Evolutionary conservation across 2,113 vertebrate species (phyloP).

Genomic region (Nerophis ophidion): DNA sequence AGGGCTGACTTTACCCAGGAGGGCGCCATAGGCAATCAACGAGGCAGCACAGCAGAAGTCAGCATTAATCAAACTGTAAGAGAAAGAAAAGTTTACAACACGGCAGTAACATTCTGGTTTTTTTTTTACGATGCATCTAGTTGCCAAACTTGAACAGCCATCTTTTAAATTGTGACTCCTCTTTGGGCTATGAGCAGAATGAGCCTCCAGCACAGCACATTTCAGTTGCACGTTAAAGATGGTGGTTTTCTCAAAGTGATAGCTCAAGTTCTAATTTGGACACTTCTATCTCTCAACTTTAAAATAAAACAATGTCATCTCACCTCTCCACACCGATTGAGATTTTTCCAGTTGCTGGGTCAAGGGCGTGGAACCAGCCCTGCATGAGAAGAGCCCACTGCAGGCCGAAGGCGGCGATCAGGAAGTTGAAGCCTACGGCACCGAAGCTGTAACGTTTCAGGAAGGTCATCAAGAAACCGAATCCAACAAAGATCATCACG

Average conservation of each 20-base stretch:
- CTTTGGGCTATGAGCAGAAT: constrained; percentile 1
- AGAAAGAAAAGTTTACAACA: neutral
- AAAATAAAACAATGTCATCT: neutral
- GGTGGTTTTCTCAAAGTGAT: neutral
- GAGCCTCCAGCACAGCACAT: neutral
- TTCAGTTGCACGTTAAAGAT: neutral
- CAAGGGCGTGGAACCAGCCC: constrained; percentile 85
- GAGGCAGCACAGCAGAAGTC: constrained; percentile 91
- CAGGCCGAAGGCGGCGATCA: constrained; percentile 88
- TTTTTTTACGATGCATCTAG: neutral
- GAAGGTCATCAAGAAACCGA: constrained; percentile 97
- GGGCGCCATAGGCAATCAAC: constrained; percentile 89
- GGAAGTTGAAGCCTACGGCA: constrained; percentile 90
- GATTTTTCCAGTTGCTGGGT: constrained; percentile 69
- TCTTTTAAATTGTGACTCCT: neutral
- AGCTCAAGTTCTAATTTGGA: neutral
- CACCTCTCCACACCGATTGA: constrained; percentile 82
- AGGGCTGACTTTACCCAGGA: constrained; percentile 91
- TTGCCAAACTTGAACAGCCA: constrained; percentile 3
- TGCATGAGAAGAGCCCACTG: constrained; percentile 98
- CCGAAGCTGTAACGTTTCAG: constrained; percentile 90
- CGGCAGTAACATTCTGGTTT: neutral
- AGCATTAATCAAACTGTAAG: constrained; percentile 86
- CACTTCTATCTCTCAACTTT: no score
- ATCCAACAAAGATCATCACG: constrained; percentile 97